phyloP scores from a whole-genome alignment of 2,888 invertebrate species.

The Adela reaumurella region DNA sequence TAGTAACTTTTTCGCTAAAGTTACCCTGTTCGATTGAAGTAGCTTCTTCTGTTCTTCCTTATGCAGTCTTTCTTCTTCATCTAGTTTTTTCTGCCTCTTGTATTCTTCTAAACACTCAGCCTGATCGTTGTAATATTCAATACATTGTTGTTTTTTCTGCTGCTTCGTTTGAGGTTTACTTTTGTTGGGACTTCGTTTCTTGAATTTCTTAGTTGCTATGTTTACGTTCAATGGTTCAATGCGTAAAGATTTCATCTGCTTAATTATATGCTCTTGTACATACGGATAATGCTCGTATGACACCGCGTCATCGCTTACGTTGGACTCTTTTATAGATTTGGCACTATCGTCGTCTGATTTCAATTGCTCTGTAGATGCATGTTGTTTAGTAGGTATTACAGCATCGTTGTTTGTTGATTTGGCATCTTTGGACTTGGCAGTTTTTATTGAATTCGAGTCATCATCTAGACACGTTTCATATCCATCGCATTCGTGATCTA shows the following conservation, averaged over 20 bases:
- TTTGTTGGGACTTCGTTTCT: slow-evolving; percentile 38
- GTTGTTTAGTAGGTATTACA: no score
- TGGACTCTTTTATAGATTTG: slow-evolving; percentile 22
- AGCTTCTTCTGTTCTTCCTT: slow-evolving; percentile 37
- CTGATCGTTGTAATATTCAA: slow-evolving; percentile 64
- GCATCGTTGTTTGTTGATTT: slow-evolving; percentile 41
- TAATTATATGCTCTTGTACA: slow-evolving; percentile 46
- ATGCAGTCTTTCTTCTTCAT: slow-evolving; percentile 34
- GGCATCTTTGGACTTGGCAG: slow-evolving; percentile 31
- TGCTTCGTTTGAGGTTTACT: slow-evolving; percentile 12
- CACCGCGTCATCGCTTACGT: slow-evolving; percentile 27
- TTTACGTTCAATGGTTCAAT: slow-evolving; percentile 45
- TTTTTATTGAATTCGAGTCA: slow-evolving; percentile 42
- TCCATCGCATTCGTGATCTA: slow-evolving; percentile 52
- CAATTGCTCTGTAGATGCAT: neutral
- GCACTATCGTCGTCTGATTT: slow-evolving; percentile 31
- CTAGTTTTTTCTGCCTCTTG: slow-evolving; percentile 32
- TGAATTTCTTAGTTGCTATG: slow-evolving; percentile 27
- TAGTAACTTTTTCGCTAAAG: slow-evolving; percentile 32
- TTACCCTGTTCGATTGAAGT: slow-evolving; percentile 27
- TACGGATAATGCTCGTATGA: slow-evolving; percentile 29
- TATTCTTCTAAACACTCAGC: slow-evolving; percentile 57
- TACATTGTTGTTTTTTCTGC: slow-evolving; percentile 33
- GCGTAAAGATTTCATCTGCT: slow-evolving; percentile 46
- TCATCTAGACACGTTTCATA: slow-evolving; percentile 64